phyloP scores from a whole-genome alignment of 2,797 vertebrate species.

The Sebastes nivosus region DNA sequence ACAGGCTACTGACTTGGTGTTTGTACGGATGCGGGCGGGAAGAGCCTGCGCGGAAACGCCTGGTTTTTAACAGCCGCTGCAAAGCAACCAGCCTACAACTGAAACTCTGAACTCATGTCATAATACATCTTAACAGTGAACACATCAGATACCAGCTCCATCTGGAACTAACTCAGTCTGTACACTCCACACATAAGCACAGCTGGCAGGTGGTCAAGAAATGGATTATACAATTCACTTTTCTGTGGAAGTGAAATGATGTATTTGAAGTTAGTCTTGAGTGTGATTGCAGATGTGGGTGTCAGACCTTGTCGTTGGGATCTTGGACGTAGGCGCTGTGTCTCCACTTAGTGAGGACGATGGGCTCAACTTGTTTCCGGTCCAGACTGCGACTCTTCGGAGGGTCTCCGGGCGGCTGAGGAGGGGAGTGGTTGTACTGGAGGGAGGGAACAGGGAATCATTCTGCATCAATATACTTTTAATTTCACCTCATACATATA shows the following conservation, averaged over 20 bases:
- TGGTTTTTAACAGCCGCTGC: constrained; percentile 68
- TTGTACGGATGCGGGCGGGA: constrained; percentile 63
- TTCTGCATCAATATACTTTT: neutral
- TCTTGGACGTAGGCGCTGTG: constrained; percentile 92
- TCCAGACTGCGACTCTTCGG: constrained; percentile 95
- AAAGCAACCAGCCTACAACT: constrained; percentile 65
- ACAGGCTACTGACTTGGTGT: constrained; percentile 78
- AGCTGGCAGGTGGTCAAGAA: neutral
- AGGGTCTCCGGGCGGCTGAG: constrained; percentile 84
- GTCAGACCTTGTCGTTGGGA: constrained; percentile 89
- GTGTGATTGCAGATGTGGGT: neutral
- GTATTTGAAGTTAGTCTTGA: neutral
- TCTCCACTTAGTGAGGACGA: constrained; percentile 95
- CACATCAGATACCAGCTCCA: constrained; percentile 8
- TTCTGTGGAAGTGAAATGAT: neutral
- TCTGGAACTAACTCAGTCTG: constrained; percentile 8
- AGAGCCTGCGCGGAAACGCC: constrained; percentile 61
- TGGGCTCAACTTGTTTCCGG: constrained; percentile 90
- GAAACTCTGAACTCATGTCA: constrained; percentile 17
- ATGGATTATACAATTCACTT: neutral
- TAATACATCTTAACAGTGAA: neutral
- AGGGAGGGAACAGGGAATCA: neutral
- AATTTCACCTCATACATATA: accelerated
- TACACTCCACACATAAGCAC: neutral
- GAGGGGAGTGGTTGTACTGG: constrained; percentile 91